These are phyloP conservation scores for Sebastes trivittatus DNA, from an alignment of 2,797 vertebrate genomes.

Conservation along the genomic window DNA sequence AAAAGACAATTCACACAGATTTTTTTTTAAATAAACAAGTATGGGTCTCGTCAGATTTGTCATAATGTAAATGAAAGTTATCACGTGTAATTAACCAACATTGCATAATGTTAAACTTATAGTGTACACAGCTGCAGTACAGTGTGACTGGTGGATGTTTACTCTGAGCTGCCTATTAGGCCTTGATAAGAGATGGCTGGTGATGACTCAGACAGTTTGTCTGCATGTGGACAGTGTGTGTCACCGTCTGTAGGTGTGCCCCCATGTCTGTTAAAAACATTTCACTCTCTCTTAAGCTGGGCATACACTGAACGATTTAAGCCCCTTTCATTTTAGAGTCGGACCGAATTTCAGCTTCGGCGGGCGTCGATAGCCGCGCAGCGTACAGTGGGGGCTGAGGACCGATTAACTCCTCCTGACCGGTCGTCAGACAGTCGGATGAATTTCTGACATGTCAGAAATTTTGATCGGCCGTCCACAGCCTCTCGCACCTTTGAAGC, in stretches of 20 bases:
- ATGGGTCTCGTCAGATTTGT: background rate
- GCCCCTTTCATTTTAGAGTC: too few species aligned
- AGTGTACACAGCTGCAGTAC: slow-evolving; percentile 16
- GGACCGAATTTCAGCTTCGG: too few species aligned
- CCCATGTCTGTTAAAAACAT: slow-evolving; percentile 28
- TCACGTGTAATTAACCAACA: background rate
- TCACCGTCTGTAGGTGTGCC: slow-evolving; percentile 50
- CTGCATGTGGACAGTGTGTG: slow-evolving; percentile 42
- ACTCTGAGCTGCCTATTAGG: background rate
- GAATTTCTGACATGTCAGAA: too few species aligned
- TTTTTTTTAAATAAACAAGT: background rate
- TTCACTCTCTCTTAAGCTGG: background rate
- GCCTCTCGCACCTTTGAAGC: fast-evolving
- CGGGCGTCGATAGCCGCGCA: fast-evolving
- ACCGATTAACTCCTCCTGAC: too few species aligned
- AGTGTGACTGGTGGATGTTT: background rate
- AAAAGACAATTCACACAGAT: too few species aligned
- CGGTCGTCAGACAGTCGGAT: fast-evolving
- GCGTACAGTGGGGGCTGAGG: fast-evolving
- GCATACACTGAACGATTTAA: background rate
- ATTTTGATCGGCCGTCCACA: too few species aligned
- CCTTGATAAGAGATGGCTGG: background rate
- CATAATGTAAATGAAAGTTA: background rate
- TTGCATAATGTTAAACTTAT: background rate
- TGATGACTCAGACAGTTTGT: slow-evolving; percentile 44